Evolutionary conservation across 2,113 vertebrate species (phyloP).

Genomic region (Hemiscyllium ocellatum): DNA sequence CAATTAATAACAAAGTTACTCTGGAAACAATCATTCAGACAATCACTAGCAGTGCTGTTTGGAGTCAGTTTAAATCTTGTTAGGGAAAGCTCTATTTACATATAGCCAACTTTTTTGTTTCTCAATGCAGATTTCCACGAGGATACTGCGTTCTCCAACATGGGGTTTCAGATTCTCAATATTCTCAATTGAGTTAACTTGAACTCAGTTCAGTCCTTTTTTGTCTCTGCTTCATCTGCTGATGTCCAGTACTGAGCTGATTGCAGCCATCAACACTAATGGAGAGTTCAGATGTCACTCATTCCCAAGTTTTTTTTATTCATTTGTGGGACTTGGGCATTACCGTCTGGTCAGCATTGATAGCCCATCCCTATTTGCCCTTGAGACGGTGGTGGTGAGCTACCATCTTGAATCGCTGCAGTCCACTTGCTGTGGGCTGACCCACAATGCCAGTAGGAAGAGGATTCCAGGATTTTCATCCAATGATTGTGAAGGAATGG

Average conservation of each 20-base stretch:
- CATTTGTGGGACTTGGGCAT: no score
- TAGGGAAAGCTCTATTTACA: background rate
- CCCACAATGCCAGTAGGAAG: no score
- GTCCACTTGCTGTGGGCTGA: no score
- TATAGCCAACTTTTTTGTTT: background rate
- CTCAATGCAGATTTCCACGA: background rate
- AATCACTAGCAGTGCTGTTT: background rate
- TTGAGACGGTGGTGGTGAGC: no score
- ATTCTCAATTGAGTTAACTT: background rate
- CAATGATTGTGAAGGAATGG: no score
- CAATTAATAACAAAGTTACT: slow-evolving; percentile 28
- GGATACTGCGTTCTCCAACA: background rate
- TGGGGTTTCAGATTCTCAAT: background rate
- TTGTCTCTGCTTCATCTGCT: background rate
- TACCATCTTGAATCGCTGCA: no score
- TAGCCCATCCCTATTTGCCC: no score
- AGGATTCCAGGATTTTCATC: no score
- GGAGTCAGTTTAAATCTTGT: background rate
- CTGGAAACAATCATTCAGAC: slow-evolving; percentile 20
- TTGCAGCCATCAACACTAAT: background rate
- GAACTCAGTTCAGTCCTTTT: background rate
- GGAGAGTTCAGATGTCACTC: background rate
- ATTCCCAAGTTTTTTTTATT: background rate
- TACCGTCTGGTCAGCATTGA: no score
- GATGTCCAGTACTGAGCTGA: no score